Evolutionary conservation across 2,797 vertebrate genomes (phyloP), one percentile per base, ranked within the genome.

Genomic region (Enteromius trimaculatus): DNA sequence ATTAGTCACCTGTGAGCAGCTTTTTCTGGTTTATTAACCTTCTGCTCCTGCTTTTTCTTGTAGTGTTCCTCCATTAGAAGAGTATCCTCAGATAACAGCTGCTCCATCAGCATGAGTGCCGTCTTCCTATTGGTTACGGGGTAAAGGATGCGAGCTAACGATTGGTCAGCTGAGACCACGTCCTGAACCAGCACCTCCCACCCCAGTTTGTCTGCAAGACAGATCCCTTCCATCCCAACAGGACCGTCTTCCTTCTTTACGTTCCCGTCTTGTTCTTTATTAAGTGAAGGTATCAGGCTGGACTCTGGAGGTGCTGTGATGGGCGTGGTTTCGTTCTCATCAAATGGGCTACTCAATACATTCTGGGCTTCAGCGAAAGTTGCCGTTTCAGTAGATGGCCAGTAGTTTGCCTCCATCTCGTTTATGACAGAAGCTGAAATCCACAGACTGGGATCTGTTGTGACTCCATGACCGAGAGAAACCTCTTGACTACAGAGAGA

Each of bases 21-120:
- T 86, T 88, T 42, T 68, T 84, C 68, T 29, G 58, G n/a, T 6
- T 31, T 16, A 58, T 14, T 3, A 39, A 29, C 89, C 84, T 78
- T 89, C 84, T 90, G 91, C 91, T 94, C 90, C 84, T 92, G 93
- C 78, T 95, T 95, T 87, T 93, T 95, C 89, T 93, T 96, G 84
- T 95, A 95, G 88, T 95, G 95, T 87, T 95, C 94, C 89, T 95
- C 95, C 94, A 96, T 96, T 82, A 96, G 90, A 83, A 95, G 92
- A 8, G 94, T 81, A 82, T 95, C 94, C 85, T 96, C 92, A 0
- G 96, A 96, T 81, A 99, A 94, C 81, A 99, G 93, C 85, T 96
- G 96, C 89, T 98, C 97, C 95, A 99, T 95, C 86, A 99, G 93
- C 90, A 96, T 96, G 77, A 97, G 88, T 0, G 95, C 95, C 0